Conservation (phyloP, 2,113 vertebrate genomes). For the Riparia riparia region DNA sequence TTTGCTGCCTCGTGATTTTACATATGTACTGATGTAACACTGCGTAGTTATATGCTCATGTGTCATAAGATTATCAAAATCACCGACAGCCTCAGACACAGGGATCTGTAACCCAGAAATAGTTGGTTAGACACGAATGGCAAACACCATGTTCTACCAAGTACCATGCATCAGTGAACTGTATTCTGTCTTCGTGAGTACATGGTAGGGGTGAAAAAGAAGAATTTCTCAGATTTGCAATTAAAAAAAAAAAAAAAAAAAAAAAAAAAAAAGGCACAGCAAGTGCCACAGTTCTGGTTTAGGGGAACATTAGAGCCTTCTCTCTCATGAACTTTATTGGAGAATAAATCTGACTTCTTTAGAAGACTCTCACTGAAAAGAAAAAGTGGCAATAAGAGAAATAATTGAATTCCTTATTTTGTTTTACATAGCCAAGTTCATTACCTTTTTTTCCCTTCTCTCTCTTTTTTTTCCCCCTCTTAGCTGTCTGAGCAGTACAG, state of each 20-base stretch:
- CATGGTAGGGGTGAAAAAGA: neutral
- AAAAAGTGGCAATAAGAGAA: slow-evolving; percentile 31
- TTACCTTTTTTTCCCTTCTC: slow-evolving; percentile 46
- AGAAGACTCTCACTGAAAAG: slow-evolving; percentile 6
- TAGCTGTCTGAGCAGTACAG: slow-evolving; percentile 76
- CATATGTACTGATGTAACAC: neutral
- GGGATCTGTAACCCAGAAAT: neutral
- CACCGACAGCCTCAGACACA: neutral
- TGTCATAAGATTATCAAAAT: neutral
- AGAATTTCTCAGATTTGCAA: neutral
- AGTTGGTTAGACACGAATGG: neutral
- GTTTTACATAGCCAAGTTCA: slow-evolving; percentile 76
- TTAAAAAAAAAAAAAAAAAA: neutral
- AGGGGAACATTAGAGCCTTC: neutral
- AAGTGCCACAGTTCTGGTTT: neutral
- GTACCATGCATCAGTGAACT: neutral
- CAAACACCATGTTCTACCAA: neutral
- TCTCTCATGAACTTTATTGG: neutral
- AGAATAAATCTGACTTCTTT: slow-evolving; percentile 23
- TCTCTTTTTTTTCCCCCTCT: neutral
- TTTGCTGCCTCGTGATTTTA: neutral
- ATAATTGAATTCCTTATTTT: slow-evolving; percentile 73
- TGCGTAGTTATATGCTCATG: neutral
- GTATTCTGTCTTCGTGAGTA: neutral
- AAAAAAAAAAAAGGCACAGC: neutral